Percentiles rank a stretch among this genome's conserved stretches.
Evolutionary conservation across 2,797 vertebrate species (phyloP).

Genomic region (Pangasius macronema): DNA sequence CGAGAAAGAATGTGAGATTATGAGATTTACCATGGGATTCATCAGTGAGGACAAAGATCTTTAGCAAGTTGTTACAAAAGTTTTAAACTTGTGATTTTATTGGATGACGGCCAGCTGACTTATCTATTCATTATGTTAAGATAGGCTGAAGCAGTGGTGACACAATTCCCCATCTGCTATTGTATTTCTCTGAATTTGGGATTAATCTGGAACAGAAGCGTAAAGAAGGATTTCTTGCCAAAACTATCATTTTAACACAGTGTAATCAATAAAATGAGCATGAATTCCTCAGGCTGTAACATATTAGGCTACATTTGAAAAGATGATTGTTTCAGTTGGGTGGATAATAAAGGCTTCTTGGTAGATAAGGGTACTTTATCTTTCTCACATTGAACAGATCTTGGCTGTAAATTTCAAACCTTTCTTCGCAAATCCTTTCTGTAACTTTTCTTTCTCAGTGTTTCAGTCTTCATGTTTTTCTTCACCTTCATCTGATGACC

Average conservation of each 20-base stretch:
- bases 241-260: conserved; percentile 16
- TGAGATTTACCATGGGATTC: conserved; percentile 10
- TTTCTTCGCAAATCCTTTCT: background rate
- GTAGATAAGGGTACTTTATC: conserved; percentile 16
- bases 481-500: background rate
- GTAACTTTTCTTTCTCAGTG: background rate
- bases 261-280: conserved; percentile 20
- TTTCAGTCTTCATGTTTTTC: conserved; percentile 11
- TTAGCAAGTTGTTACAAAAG: conserved; percentile 13
- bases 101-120: conserved; percentile 14
- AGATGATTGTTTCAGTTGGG: conserved; percentile 36
- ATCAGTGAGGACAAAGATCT: background rate
- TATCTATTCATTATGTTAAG: background rate
- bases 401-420: conserved; percentile 28
- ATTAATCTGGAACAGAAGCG: conserved; percentile 20
- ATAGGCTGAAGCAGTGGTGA: background rate
- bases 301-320: conserved; percentile 28
- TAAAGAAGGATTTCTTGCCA: conserved; percentile 26
- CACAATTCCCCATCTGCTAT: conserved; percentile 1
- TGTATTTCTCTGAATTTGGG: conserved; percentile 18
- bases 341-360: conserved; percentile 28
- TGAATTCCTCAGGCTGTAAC: conserved; percentile 23
- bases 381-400: conserved; percentile 6
- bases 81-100: conserved; percentile 14
- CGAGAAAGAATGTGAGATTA: background rate